Evolutionary conservation across 2,113 vertebrate genomes (phyloP).

Genomic region (Cettia cetti): DNA sequence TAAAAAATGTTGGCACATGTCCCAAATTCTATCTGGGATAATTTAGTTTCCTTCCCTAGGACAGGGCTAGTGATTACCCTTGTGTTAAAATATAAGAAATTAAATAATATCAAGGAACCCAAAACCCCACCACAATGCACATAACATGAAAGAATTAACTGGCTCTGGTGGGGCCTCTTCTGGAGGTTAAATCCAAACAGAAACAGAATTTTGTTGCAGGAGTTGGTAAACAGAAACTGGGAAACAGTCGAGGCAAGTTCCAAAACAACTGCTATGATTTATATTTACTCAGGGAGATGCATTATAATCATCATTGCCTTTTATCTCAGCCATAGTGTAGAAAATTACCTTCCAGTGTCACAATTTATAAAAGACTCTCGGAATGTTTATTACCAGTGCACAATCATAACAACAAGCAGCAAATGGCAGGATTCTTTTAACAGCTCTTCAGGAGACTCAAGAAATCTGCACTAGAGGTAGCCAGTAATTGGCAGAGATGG

Average conservation of each 20-base stretch:
- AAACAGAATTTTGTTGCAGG: not conserved
- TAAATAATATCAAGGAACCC: not conserved
- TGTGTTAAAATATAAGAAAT: not conserved
- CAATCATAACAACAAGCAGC: not conserved
- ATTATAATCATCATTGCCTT: not conserved
- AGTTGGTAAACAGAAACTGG: not conserved
- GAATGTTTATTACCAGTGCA: conserved; percentile 9
- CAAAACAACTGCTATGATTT: not conserved
- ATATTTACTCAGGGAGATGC: not conserved
- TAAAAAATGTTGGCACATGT: not conserved
- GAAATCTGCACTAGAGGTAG: not conserved
- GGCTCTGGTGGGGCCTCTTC: not conserved
- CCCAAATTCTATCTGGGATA: not conserved
- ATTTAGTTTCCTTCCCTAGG: not conserved
- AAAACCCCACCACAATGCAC: not conserved
- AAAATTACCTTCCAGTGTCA: not conserved
- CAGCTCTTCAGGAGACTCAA: not conserved
- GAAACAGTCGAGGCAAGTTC: not conserved
- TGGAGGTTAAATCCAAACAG: not conserved
- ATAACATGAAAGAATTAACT: not conserved
- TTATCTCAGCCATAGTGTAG: not conserved
- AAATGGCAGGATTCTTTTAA: not conserved
- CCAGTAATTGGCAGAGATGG: not conserved
- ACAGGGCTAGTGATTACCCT: not conserved
- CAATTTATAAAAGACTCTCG: conserved; percentile 15